Evolutionary conservation across 2,797 vertebrate species (phyloP).

Genomic region (Tragopan temminckii): DNA sequence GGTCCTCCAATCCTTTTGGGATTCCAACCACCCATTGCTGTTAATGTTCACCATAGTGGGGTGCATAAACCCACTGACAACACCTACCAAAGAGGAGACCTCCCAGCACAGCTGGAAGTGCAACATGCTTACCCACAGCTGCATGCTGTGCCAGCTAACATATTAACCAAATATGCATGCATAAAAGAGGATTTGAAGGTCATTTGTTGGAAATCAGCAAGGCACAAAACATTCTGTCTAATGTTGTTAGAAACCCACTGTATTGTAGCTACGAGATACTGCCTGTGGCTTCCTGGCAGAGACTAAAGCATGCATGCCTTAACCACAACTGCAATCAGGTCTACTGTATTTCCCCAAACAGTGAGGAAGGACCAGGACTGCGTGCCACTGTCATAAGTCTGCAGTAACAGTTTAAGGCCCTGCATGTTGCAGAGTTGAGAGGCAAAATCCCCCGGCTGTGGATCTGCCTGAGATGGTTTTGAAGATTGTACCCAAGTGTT

Average conservation of each 20-base stretch:
- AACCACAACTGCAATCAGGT: not conserved
- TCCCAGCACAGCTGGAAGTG: not conserved
- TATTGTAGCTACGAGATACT: not conserved
- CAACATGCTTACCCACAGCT: not conserved
- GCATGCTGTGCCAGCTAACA: not conserved
- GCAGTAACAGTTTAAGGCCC: fast-evolving
- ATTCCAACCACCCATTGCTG: not conserved
- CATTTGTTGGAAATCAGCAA: not conserved
- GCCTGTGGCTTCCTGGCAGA: not conserved
- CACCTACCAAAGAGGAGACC: not conserved
- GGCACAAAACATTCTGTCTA: not conserved
- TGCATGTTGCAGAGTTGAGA: not conserved
- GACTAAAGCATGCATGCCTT: fast-evolving
- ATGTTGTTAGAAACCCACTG: not conserved
- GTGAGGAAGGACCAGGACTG: not conserved
- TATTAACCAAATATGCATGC: not conserved
- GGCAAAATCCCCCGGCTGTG: not conserved
- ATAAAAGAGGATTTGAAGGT: not conserved
- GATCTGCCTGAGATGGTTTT: not conserved
- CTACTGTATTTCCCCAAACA: not conserved
- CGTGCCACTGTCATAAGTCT: fast-evolving
- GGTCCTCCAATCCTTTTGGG: not conserved
- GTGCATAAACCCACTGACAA: fast-evolving
- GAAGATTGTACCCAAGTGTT: not conserved
- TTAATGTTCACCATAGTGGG: not conserved